A percentile compares a stretch with the other conserved stretches of the same genome.
These are phyloP conservation scores for Diarsia rubi DNA, from an alignment of 2,888 invertebrate genomes.

Conservation along the genomic window DNA sequence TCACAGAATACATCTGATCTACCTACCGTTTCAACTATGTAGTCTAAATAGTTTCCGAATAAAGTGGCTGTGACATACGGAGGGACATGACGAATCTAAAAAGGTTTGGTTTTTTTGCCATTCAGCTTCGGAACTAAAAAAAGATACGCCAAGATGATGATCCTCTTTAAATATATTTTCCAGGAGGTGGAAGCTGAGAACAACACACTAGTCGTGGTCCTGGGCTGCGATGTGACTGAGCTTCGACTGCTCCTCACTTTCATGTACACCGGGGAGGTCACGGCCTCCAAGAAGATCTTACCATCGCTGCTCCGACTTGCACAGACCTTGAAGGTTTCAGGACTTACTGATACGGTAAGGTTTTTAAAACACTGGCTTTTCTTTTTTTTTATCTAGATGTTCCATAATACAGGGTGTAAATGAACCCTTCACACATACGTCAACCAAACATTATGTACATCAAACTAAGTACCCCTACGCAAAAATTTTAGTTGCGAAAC, in stretches of 20 bases:
- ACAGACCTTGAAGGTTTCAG: slow-evolving; percentile 95
- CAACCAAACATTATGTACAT: no score
- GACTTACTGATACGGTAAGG: slow-evolving; percentile 94
- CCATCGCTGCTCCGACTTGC: slow-evolving; percentile 95
- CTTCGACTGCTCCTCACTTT: slow-evolving; percentile 95
- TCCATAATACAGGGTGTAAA: no score
- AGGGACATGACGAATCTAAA: no score
- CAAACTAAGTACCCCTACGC: no score
- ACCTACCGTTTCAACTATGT: no score
- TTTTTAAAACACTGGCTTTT: background rate
- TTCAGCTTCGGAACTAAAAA: background rate
- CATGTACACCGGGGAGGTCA: slow-evolving; percentile 97
- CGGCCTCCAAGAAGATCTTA: slow-evolving; percentile 95
- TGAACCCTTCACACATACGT: no score
- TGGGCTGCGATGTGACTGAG: slow-evolving; percentile 93
- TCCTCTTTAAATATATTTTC: slow-evolving; percentile 50
- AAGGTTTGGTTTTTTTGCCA: no score
- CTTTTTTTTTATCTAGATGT: background rate
- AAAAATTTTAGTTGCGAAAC: no score
- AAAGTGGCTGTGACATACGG: no score
- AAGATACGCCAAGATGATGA: background rate
- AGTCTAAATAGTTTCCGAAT: no score
- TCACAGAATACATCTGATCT: no score
- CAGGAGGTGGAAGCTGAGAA: slow-evolving; percentile 93
- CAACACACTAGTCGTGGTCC: slow-evolving; percentile 93